Percentiles rank a stretch among this genome's conserved stretches.
phyloP scores from a whole-genome alignment of 1,140 invertebrate species.

The Trichomalopsis sarcophagae region DNA sequence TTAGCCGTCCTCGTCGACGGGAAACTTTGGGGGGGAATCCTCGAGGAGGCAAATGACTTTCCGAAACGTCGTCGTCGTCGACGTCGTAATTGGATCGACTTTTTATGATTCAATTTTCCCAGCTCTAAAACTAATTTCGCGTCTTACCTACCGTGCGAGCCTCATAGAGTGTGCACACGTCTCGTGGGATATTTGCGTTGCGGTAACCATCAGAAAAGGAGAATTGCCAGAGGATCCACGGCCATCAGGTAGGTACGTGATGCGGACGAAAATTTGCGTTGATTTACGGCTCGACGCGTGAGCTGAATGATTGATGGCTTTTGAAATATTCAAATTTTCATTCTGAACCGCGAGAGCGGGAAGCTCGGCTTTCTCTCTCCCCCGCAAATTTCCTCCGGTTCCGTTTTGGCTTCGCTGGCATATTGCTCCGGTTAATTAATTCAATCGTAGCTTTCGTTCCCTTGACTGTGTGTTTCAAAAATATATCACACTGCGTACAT shows the following conservation, averaged over 20 bases:
- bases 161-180: not conserved
- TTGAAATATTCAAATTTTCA: slow-evolving; percentile 10
- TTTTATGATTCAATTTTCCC: slow-evolving; percentile 27
- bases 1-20: not conserved
- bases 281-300: slow-evolving; percentile 12
- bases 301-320: slow-evolving; percentile 8
- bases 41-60: slow-evolving; percentile 12
- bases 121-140: slow-evolving; percentile 17
- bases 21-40: not conserved
- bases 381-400: too few relatives aligned
- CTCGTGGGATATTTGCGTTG: not conserved
- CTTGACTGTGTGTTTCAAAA: too few relatives aligned
- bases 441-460: too few relatives aligned
- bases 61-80: not conserved
- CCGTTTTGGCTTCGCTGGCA: too few relatives aligned
- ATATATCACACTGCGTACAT: too few relatives aligned
- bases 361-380: too few relatives aligned
- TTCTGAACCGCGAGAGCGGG: not conserved
- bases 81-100: not conserved
- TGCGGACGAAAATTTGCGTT: slow-evolving; percentile 4
- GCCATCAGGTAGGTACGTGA: not conserved
- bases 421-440: too few relatives aligned
- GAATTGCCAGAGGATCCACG: too few relatives aligned
- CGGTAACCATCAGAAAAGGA: not conserved
- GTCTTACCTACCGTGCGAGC: not conserved